Conservation (phyloP, 1,140 invertebrate species). For the Marisa cornuarietis region DNA sequence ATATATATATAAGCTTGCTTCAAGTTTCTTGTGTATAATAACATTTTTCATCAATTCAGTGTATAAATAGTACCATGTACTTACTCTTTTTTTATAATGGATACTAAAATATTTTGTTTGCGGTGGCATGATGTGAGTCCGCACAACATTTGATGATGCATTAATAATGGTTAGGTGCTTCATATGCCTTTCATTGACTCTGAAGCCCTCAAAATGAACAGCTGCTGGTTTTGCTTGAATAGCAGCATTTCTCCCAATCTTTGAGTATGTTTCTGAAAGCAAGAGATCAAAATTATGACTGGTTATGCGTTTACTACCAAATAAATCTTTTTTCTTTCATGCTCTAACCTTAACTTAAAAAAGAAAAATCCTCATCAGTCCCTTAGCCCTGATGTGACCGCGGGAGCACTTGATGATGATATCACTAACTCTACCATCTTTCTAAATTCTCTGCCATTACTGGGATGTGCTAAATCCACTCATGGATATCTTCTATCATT, state of each 20-base stretch:
- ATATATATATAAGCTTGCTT: background rate
- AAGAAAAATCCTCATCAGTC: no score
- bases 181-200: conserved; percentile 54
- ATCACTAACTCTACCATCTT: no score
- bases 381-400: no score
- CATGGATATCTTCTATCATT: no score
- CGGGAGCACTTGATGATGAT: no score
- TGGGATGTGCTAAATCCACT: no score
- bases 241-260: conserved; percentile 58
- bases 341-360: no score
- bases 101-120: conserved; percentile 64
- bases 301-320: no score
- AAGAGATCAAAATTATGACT: background rate
- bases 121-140: conserved; percentile 65
- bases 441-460: no score
- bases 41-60: background rate
- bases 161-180: conserved; percentile 57
- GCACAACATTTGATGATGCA: conserved; percentile 61
- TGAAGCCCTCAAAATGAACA: conserved; percentile 65
- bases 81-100: conserved; percentile 63
- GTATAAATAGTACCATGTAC: conserved; percentile 18
- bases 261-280: conserved; percentile 44
- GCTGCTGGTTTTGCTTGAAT: conserved; percentile 58
- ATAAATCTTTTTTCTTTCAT: no score
- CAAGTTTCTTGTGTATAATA: background rate